Conservation (phyloP, 2,888 invertebrate genomes). For the Megaustenia siamemsis region DNA sequence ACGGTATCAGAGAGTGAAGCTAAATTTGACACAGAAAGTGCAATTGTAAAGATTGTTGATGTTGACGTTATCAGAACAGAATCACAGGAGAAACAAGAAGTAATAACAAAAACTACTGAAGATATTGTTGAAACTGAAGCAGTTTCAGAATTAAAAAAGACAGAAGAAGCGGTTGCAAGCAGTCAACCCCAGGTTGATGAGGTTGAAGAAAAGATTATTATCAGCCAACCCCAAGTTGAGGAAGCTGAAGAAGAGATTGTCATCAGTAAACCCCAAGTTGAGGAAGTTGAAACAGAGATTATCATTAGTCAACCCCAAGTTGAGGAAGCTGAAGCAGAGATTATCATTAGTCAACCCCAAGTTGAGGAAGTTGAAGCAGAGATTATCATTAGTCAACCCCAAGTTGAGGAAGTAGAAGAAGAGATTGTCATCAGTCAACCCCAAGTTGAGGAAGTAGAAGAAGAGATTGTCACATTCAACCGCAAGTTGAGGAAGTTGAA, state of each 20-base stretch:
- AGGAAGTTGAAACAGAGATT: slow-evolving; percentile 57
- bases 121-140: slow-evolving; percentile 1
- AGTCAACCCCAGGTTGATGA: slow-evolving; percentile 53
- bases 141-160: background rate
- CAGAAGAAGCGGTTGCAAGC: slow-evolving; percentile 1
- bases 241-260: slow-evolving; percentile 81
- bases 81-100: slow-evolving; percentile 13
- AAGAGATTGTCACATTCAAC: slow-evolving; percentile 47
- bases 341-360: slow-evolving; percentile 39
- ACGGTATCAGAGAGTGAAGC: slow-evolving; percentile 45
- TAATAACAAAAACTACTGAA: background rate
- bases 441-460: slow-evolving; percentile 49
- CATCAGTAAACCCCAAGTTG: slow-evolving; percentile 34
- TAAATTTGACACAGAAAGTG: slow-evolving; percentile 55
- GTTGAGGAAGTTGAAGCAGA: slow-evolving; percentile 69
- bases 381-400: slow-evolving; percentile 66
- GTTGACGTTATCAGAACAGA: slow-evolving; percentile 78
- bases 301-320: slow-evolving; percentile 45
- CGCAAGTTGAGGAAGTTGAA: slow-evolving; percentile 53
- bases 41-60: slow-evolving; percentile 79
- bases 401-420: slow-evolving; percentile 77
- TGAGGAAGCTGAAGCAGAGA: slow-evolving; percentile 71
- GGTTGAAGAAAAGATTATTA: slow-evolving; percentile 52
- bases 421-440: slow-evolving; percentile 63
- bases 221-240: slow-evolving; percentile 80